Percentiles rank a stretch among this genome's conserved stretches.
phyloP scores from a whole-genome alignment of 2,113 vertebrate species.

The Phoenicopterus ruber region DNA sequence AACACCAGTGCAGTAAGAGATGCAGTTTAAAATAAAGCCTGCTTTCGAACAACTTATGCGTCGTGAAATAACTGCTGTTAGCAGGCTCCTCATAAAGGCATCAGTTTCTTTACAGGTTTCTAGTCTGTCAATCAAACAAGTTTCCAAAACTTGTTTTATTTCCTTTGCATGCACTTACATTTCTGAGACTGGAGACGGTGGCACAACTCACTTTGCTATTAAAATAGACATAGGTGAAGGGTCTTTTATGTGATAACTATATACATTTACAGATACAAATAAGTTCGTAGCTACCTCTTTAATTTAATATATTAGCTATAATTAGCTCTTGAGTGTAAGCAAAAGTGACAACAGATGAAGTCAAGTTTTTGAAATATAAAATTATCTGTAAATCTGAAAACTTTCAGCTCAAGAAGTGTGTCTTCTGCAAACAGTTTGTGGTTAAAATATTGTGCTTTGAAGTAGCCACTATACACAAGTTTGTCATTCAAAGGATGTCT shows the following conservation, averaged over 20 bases:
- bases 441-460: conserved; percentile 73
- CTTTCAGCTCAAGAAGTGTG: conserved; percentile 33
- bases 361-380: conserved; percentile 62
- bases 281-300: conserved; percentile 5
- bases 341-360: conserved; percentile 49
- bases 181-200: conserved; percentile 24
- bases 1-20: neutral
- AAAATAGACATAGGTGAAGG: conserved; percentile 28
- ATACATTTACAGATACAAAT: conserved; percentile 10
- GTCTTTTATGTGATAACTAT: neutral
- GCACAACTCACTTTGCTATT: conserved; percentile 36
- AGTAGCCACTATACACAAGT: conserved; percentile 59
- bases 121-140: neutral
- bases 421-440: conserved; percentile 52
- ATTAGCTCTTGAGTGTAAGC: conserved; percentile 15
- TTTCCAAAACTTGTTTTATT: conserved; percentile 18
- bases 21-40: neutral
- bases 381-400: conserved; percentile 68
- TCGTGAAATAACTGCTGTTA: neutral
- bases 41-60: neutral
- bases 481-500: conserved; percentile 48
- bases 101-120: neutral
- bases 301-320: neutral
- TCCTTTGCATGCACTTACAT: neutral
- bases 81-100: conserved; percentile 14